Conservation (phyloP, 2,888 invertebrate species). For the Bembecia ichneumoniformis region DNA sequence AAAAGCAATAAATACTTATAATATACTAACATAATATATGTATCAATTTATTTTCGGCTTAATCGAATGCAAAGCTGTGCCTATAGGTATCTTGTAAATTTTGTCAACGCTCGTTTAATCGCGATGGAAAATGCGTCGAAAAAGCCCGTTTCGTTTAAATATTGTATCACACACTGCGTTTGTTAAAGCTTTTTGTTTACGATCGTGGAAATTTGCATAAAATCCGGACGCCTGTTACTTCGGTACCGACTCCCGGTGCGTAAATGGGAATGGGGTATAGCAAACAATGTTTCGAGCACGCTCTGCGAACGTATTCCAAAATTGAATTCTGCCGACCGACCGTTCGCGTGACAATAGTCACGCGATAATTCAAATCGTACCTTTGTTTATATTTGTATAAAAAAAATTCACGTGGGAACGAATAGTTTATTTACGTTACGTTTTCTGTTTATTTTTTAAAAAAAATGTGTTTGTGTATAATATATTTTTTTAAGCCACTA, state of each 20-base stretch:
- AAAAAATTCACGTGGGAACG: background rate
- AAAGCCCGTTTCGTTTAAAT: constrained; percentile 14
- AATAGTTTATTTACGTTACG: background rate
- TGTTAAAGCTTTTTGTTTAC: constrained; percentile 29
- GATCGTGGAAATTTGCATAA: constrained; percentile 31
- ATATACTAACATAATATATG: background rate
- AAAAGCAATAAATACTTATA: constrained; percentile 17
- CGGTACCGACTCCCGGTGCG: constrained; percentile 7
- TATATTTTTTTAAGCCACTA: no score
- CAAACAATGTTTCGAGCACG: constrained; percentile 25
- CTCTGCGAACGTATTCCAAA: constrained; percentile 29
- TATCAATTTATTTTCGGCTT: background rate
- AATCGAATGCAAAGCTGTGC: background rate
- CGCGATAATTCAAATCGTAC: constrained; percentile 20
- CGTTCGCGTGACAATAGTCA: constrained; percentile 11
- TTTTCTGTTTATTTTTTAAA: background rate
- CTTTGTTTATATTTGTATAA: constrained; percentile 11
- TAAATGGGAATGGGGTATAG: constrained; percentile 25
- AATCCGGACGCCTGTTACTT: constrained; percentile 27
- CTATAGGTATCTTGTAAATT: background rate
- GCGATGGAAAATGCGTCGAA: constrained; percentile 9
- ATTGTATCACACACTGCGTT: constrained; percentile 20
- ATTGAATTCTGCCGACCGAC: constrained; percentile 27
- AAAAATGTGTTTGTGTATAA: background rate
- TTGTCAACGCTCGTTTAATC: constrained; percentile 9